These are phyloP conservation scores for Melanostoma mellinum DNA, from an alignment of 2,888 invertebrate genomes.

Conservation along the genomic window DNA sequence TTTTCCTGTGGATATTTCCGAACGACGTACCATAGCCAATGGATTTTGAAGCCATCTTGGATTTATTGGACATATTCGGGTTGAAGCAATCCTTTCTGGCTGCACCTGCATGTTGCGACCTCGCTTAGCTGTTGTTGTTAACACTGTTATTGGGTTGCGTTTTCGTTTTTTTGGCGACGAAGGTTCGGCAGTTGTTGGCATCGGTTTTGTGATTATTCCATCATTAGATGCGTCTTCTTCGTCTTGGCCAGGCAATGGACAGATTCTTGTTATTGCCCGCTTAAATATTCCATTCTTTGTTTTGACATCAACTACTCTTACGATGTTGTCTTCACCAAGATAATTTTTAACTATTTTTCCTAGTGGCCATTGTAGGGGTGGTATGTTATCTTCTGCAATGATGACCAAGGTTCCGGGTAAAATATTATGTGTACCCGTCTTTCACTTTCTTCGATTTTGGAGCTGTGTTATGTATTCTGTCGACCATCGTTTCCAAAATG, in stretches of 20 bases:
- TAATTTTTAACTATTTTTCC: conserved; percentile 17
- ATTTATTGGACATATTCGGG: too few species aligned
- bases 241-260: conserved; percentile 2
- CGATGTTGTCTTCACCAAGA: conserved; percentile 2
- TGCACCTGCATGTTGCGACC: too few species aligned
- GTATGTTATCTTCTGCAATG: conserved; percentile 37
- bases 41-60: too few species aligned
- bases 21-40: too few species aligned
- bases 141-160: too few species aligned
- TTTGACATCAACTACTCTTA: conserved; percentile 31
- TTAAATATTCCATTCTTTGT: conserved; percentile 16
- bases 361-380: conserved; percentile 33
- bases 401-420: conserved; percentile 17
- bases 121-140: too few species aligned
- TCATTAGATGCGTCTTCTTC: too few species aligned
- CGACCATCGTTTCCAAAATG: conserved; percentile 17
- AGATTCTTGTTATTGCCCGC: conserved; percentile 14
- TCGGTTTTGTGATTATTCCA: too few species aligned
- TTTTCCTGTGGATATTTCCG: background rate
- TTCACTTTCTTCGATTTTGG: conserved; percentile 47
- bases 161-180: too few species aligned
- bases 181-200: too few species aligned
- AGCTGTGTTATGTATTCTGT: conserved; percentile 21
- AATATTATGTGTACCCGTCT: background rate
- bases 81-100: too few species aligned